A percentile compares a stretch with the other conserved stretches of the same genome.
These are phyloP conservation scores for Notodromas monacha DNA, from an alignment of 2,888 invertebrate species.

Conservation along the genomic window DNA sequence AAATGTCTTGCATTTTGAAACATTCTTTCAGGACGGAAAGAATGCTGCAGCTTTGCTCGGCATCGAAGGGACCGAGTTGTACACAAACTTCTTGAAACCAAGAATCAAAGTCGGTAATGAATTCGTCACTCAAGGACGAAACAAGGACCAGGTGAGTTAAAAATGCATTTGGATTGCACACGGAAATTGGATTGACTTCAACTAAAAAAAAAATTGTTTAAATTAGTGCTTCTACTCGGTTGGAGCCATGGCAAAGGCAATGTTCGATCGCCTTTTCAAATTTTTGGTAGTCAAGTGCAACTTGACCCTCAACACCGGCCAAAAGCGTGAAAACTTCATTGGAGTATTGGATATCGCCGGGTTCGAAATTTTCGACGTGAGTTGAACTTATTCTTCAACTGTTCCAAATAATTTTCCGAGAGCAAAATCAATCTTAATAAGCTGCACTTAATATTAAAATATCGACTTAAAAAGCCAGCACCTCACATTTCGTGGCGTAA, in stretches of 20 bases:
- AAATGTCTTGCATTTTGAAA: no score
- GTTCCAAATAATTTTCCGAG: no score
- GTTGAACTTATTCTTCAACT: no score
- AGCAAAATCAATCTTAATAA: no score
- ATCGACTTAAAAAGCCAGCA: no score
- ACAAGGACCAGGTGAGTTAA: slow-evolving; percentile 34
- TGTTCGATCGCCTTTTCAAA: slow-evolving; percentile 86
- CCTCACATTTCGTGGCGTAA: no score
- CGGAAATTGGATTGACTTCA: no score
- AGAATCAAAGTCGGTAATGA: slow-evolving; percentile 98
- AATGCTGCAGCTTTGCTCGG: slow-evolving; percentile 71
- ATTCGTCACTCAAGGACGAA: slow-evolving; percentile 94
- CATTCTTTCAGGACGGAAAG: slow-evolving; percentile 57
- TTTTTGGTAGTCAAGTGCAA: slow-evolving; percentile 98
- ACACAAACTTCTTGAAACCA: slow-evolving; percentile 84
- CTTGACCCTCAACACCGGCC: slow-evolving; percentile 92
- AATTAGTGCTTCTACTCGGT: slow-evolving; percentile 55
- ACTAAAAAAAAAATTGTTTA: background rate
- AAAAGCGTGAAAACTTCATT: slow-evolving; percentile 94
- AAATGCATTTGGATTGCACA: no score
- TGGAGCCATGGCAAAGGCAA: slow-evolving; percentile 79
- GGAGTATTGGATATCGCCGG: slow-evolving; percentile 99
- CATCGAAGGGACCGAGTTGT: slow-evolving; percentile 48
- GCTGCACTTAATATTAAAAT: no score
- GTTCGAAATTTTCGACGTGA: slow-evolving; percentile 99